Conservation (phyloP, 2,113 vertebrate species). For the Cinclus cinclus region DNA sequence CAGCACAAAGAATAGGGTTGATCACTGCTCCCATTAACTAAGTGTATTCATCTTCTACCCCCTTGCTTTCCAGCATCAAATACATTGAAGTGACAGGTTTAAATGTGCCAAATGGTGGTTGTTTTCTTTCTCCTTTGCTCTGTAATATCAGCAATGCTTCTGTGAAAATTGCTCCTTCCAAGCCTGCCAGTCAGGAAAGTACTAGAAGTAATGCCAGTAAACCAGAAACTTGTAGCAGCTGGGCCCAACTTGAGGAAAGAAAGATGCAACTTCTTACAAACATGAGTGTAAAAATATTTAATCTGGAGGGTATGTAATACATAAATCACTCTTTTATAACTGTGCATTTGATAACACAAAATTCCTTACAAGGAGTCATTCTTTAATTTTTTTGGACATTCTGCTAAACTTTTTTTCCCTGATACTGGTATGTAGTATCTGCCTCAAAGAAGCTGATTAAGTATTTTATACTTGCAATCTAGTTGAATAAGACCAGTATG, state of each 20-base stretch:
- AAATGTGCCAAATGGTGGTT: neutral
- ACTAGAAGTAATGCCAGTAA: neutral
- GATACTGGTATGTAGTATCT: neutral
- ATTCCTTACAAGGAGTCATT: neutral
- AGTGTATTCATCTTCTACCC: neutral
- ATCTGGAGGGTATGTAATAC: neutral
- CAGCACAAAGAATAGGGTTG: neutral
- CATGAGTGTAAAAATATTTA: neutral
- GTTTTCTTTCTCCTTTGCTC: rapidly evolving
- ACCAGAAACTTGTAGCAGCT: neutral
- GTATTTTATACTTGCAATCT: neutral
- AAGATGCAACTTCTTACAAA: neutral
- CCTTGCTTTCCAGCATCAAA: neutral
- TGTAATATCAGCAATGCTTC: neutral
- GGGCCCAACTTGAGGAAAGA: neutral
- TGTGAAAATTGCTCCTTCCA: neutral
- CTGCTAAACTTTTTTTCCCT: neutral
- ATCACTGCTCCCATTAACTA: neutral
- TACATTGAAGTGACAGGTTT: neutral
- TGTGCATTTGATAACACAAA: neutral
- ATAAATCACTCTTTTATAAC: neutral
- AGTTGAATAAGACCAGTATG: neutral
- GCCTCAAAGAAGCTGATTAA: neutral
- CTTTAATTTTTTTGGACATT: neutral
- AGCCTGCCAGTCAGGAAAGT: neutral